Percentiles rank a stretch among this genome's conserved stretches.
Evolutionary conservation across 92 coral and sea anemone genomes (phyloP).

Genomic region (Micromussa lordhowensis): DNA sequence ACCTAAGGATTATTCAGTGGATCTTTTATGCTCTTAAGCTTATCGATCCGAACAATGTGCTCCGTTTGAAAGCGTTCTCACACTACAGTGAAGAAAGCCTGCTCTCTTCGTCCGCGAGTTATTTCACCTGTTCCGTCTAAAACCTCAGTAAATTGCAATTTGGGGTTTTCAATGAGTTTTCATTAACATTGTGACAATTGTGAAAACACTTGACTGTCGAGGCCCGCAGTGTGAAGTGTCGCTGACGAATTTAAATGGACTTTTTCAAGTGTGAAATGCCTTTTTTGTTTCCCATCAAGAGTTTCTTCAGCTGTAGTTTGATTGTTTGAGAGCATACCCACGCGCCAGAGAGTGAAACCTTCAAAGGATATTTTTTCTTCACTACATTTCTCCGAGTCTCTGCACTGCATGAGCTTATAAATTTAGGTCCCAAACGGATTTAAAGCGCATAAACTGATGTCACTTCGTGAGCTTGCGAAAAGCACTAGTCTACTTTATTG

Average conservation of each 20-base stretch:
- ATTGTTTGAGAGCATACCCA: not conserved
- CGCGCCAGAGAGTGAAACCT: too few species aligned
- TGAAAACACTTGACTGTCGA: constrained; percentile 31
- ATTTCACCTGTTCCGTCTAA: constrained; percentile 21
- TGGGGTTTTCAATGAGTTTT: constrained; percentile 20
- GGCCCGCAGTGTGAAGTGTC: constrained; percentile 19
- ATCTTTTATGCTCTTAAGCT: constrained; percentile 5
- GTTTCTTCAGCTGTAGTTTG: constrained; percentile 23
- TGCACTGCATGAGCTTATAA: not conserved
- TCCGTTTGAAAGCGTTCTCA: not conserved
- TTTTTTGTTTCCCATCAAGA: not conserved
- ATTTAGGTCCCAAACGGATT: not conserved
- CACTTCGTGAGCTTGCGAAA: not conserved
- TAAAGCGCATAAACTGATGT: not conserved
- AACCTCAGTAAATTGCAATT: constrained; percentile 25
- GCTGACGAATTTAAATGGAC: not conserved
- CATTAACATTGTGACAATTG: constrained; percentile 5
- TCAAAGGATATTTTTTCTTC: not conserved
- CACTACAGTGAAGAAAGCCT: constrained; percentile 18
- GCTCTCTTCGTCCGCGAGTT: constrained; percentile 8
- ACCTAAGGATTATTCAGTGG: not conserved
- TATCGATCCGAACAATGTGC: constrained; percentile 11
- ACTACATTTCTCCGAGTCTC: not conserved
- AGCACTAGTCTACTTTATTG: not conserved
- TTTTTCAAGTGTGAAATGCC: constrained; percentile 32